phyloP scores from a whole-genome alignment of 2,888 invertebrate genomes.

The Ennomos quercinarius region DNA sequence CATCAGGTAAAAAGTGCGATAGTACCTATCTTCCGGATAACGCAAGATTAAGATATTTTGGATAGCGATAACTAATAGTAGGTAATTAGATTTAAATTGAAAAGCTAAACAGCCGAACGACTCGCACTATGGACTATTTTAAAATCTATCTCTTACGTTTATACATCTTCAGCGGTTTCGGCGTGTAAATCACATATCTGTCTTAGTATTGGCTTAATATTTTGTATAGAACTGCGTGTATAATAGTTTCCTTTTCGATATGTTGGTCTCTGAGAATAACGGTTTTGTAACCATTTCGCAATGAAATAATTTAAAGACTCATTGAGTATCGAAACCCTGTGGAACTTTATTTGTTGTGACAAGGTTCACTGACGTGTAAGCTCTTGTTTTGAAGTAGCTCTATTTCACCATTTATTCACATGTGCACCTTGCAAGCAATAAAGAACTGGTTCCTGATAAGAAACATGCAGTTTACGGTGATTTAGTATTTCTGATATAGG shows the following conservation, averaged over 20 bases:
- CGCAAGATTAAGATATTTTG: too few species aligned
- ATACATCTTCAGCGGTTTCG: too few species aligned
- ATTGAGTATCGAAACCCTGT: neutral
- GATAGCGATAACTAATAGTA: too few species aligned
- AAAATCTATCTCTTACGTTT: too few species aligned
- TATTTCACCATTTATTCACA: slow-evolving; percentile 17
- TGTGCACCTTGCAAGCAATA: slow-evolving; percentile 18
- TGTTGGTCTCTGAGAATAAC: neutral
- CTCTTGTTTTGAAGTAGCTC: neutral
- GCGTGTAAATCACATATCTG: neutral
- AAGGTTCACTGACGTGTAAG: slow-evolving; percentile 2
- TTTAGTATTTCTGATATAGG: slow-evolving; percentile 15
- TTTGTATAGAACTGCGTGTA: slow-evolving; percentile 6
- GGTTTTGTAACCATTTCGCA: neutral
- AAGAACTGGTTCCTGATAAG: slow-evolving; percentile 23
- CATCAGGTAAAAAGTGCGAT: too few species aligned
- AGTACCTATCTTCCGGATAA: too few species aligned
- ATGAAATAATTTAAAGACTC: neutral
- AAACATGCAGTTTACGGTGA: slow-evolving; percentile 10
- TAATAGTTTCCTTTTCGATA: slow-evolving; percentile 1
- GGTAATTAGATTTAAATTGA: too few species aligned
- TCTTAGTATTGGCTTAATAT: neutral
- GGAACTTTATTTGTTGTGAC: neutral
- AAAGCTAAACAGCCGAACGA: too few species aligned
- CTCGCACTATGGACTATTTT: too few species aligned